phyloP scores from a whole-genome alignment of 2,797 vertebrate genomes.

The Sylvia borin region DNA sequence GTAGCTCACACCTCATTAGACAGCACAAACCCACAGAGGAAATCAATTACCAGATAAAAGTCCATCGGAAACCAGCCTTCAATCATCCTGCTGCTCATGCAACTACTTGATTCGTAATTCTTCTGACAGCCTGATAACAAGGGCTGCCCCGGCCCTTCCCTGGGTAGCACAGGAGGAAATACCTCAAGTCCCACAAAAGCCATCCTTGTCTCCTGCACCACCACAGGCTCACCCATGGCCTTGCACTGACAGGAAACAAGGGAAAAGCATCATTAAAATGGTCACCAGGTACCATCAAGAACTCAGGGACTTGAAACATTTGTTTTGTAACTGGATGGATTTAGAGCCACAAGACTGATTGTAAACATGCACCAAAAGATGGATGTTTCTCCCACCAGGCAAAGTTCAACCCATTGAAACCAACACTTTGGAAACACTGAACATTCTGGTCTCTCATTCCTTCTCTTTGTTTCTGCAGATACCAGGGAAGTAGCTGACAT shows the following conservation, averaged over 20 bases:
- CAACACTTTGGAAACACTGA: neutral
- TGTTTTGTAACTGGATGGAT: neutral
- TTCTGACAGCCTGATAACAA: conserved; percentile 45
- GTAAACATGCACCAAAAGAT: neutral
- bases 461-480: neutral
- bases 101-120: neutral
- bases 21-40: conserved; percentile 66
- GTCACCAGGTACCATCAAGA: neutral
- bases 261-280: neutral
- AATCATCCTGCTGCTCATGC: conserved; percentile 46
- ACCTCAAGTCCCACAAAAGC: neutral
- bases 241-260: neutral
- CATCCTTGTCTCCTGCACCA: neutral
- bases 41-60: conserved; percentile 68
- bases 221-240: rapidly evolving
- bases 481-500: neutral
- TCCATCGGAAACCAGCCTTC: conserved; percentile 56
- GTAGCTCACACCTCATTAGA: conserved; percentile 67
- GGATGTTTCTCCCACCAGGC: neutral
- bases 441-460: neutral
- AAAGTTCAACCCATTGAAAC: neutral
- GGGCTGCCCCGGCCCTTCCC: neutral
- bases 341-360: neutral
- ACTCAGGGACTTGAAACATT: neutral
- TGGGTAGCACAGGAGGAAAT: neutral